These are phyloP conservation scores for Caracal caracal DNA, from an alignment of 2,113 vertebrate species.

Conservation along the genomic window DNA sequence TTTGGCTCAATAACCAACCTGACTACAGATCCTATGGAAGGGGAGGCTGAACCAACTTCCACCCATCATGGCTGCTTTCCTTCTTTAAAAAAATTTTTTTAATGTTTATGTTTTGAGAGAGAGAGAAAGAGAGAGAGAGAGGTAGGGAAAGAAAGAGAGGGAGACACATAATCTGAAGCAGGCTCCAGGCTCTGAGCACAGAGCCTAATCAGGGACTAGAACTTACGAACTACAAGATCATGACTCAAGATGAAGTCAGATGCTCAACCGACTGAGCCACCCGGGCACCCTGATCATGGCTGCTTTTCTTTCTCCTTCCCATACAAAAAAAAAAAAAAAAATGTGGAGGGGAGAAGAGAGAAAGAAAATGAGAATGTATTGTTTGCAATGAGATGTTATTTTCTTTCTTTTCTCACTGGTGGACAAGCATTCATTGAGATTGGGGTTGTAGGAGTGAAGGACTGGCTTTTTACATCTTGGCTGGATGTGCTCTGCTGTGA, in stretches of 20 bases:
- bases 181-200: too few relatives aligned
- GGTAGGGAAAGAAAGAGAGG: too few relatives aligned
- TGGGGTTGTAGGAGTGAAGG: neutral
- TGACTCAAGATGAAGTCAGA: too few relatives aligned
- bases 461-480: neutral
- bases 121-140: too few relatives aligned
- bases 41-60: neutral
- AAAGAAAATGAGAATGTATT: neutral
- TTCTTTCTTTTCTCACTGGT: neutral
- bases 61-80: neutral
- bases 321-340: neutral
- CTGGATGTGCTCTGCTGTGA: neutral
- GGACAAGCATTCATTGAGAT: neutral
- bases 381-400: neutral
- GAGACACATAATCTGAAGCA: too few relatives aligned
- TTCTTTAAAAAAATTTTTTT: too few relatives aligned
- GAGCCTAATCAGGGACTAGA: too few relatives aligned
- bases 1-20: neutral
- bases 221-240: too few relatives aligned
- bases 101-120: too few relatives aligned
- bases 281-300: too few relatives aligned
- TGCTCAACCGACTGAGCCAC: too few relatives aligned
- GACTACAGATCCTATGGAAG: neutral
- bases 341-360: neutral
- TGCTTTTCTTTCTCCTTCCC: neutral